Base-by-base conservation (phyloP, 2,888 invertebrate species). In the Hermodice carunculata region DNA sequence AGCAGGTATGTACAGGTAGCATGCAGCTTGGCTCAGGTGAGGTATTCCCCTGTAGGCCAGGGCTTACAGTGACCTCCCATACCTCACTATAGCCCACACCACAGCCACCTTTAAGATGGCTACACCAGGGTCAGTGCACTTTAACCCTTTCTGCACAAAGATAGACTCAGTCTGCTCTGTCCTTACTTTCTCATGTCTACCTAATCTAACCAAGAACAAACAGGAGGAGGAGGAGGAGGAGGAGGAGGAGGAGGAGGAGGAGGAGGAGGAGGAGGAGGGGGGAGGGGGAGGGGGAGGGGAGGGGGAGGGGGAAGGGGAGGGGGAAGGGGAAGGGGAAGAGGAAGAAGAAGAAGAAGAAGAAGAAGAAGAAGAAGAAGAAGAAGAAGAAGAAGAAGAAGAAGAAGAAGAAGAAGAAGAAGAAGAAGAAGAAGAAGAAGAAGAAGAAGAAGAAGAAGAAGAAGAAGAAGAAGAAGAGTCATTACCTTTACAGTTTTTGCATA, bases 361-460 rank as follows among this genome's bases (percentile, higher is more conserved):
- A 11, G 24, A 46, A 59, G 59, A 59, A 54, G 52, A 51, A 49
- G 32, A 61, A 42, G 46, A 48, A 61, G 61, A 48, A 46, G 49
- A 49, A 64, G 44, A 46, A 34, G 48, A 49, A 61, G 56, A 32
- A 26, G 51, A 48, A 61, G 37, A 61, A 26, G 43, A 31, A 51
- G 29, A 32, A 29, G 58, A 14, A 63, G 44, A 53, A 14, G 44
- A n/a, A 53, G 17, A 61, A 14, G 26, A n/a, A 42, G 29, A 1
- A 8, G 43, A n/a, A 42, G 0, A 56, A 17, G 26, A 8, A 31
- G 0, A 3, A 3, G 40, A 24, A 37, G 22, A 28, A 52, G 3
- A 3, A 22, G 26, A 17, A 46, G 22, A 46, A 46, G 11, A 46
- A 46, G 11, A 46, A 46, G 11, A 19, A 46, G 22, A 19, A 52